Evolutionary conservation across 2,888 invertebrate species (phyloP), one percentile per base, ranked within the genome.

Genomic region (Teinopalpus imperialis): DNA sequence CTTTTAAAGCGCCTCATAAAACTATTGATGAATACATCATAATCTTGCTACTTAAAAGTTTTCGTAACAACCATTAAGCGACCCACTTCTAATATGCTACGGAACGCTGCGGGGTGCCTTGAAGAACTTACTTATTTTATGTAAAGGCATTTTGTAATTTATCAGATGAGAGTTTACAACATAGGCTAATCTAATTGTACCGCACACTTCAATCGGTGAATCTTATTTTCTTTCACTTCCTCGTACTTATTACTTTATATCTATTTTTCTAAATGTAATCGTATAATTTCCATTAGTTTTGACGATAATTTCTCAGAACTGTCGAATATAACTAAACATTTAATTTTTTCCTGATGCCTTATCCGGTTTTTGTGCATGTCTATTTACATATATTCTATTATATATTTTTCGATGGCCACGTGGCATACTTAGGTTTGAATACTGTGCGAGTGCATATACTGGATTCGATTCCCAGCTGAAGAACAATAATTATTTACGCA

Each of bases 11-110:
- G 41, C 56, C 54, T 47, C 49, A 32, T 51, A 49, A 59, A 54
- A 57, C 59, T 31, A 49, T 52, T 61, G 62, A 61, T 67, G 61
- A 68, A 57, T 46, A 54, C 44, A 53, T 56, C 47, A 55, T 57
- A 60, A 64, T 62, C 60, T 57, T 48, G 57, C 54, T 52, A 59
- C 60, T 60, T 54, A 57, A 43, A 48, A 34, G 4, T 51, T 74
- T 66, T 16, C 51, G 61, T 52, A 72, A 73, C 35, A 32, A 51
- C 53, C 54, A 56, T 62, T 56, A 59, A 53, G 48, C 13, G 20
- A 29, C 23, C 43, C 14, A 37, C 24, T 13, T 42, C 7, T 37
- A 13, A 29, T 43, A n/a, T 26, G 26, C 27, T 18, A 13, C 13
- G 12, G 24, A 30, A 43, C 16, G 6, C 21, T 2, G 4, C 12